A percentile compares a stretch with the other conserved stretches of the same genome.
Evolutionary conservation across 1,140 invertebrate genomes (phyloP).

Genomic region (Pachypeltis micranthus): DNA sequence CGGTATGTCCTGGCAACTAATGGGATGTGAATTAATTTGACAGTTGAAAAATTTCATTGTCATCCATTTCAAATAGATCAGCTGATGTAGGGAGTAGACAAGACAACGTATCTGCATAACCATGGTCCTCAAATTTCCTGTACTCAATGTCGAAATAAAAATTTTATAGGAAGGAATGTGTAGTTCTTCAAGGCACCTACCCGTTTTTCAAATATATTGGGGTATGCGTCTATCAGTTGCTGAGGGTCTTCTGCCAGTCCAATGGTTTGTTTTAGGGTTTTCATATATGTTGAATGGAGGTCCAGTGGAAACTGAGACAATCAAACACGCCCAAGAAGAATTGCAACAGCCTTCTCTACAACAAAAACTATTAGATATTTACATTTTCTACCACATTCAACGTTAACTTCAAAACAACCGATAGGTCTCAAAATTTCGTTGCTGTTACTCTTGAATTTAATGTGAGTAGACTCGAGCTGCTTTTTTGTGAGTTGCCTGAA

Average conservation of each 20-base stretch:
- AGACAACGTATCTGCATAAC: constrained; percentile 31
- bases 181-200: constrained; percentile 4
- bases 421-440: constrained; percentile 1
- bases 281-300: no score
- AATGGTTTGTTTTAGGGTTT: not conserved
- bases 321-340: constrained; percentile 15
- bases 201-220: constrained; percentile 9
- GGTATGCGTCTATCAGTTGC: constrained; percentile 13
- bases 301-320: not conserved
- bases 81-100: constrained; percentile 20
- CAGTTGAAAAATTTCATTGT: not conserved
- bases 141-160: constrained; percentile 33
- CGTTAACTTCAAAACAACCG: not conserved
- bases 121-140: constrained; percentile 22
- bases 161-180: constrained; percentile 27
- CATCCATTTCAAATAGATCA: not conserved
- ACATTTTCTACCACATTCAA: not conserved
- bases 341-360: not conserved
- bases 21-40: not conserved
- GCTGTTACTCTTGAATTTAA: constrained; percentile 7
- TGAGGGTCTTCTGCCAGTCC: not conserved
- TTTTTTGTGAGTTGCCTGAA: not conserved
- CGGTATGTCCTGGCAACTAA: not conserved
- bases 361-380: not conserved
- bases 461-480: not conserved